These are phyloP conservation scores for Rhaphigaster nebulosa DNA, from an alignment of 2,888 invertebrate genomes.

Conservation along the genomic window DNA sequence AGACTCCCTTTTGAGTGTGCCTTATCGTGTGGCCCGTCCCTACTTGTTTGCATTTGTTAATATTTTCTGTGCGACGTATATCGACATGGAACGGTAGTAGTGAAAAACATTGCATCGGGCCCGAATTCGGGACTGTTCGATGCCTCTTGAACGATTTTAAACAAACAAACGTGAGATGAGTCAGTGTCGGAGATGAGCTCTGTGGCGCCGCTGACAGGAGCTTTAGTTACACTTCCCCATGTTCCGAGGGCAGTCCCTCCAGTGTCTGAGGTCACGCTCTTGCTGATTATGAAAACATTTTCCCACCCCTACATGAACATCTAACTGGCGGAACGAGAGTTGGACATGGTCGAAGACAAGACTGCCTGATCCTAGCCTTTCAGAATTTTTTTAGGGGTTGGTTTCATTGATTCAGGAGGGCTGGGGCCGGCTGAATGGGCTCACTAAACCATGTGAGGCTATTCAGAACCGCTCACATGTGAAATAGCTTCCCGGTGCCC, in stretches of 20 bases:
- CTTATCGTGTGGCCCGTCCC: not conserved
- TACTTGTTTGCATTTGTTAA: not conserved
- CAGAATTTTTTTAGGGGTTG: slow-evolving; percentile 63
- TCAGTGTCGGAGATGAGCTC: not conserved
- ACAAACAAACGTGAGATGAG: not conserved
- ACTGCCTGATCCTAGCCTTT: slow-evolving; percentile 50
- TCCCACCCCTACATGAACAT: slow-evolving; percentile 37
- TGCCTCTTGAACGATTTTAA: not conserved
- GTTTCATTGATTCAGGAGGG: slow-evolving; percentile 63
- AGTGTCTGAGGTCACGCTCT: slow-evolving; percentile 1
- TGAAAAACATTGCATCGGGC: not conserved
- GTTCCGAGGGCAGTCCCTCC: not conserved
- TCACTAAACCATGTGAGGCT: slow-evolving; percentile 63
- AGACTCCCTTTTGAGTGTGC: too few species aligned
- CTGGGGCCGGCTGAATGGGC: slow-evolving; percentile 61
- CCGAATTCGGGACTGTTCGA: not conserved
- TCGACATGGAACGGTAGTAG: not conserved
- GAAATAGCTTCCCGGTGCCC: slow-evolving; percentile 63
- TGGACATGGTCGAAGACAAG: slow-evolving; percentile 55
- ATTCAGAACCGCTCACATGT: slow-evolving; percentile 65
- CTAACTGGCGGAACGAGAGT: slow-evolving; percentile 50
- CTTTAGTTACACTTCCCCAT: not conserved
- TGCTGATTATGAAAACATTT: slow-evolving; percentile 41
- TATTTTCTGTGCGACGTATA: not conserved
- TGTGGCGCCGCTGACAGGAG: not conserved